Evolutionary conservation across 1,140 invertebrate species (phyloP).

Genomic region (Drosophila lowei): DNA sequence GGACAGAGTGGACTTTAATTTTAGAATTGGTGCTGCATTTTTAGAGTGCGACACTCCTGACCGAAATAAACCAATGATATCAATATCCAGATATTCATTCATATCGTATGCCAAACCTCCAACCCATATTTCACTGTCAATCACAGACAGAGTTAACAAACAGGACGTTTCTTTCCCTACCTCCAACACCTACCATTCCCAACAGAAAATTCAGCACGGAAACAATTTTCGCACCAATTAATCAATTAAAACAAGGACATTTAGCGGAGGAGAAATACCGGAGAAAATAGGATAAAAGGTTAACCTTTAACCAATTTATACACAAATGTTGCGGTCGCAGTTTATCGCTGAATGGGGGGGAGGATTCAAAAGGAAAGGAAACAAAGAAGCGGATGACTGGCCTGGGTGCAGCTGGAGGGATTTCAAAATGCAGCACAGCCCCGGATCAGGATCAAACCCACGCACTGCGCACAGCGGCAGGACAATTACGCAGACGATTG

Average conservation of each 20-base stretch:
- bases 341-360: constrained; percentile 8
- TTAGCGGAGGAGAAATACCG: constrained; percentile 15
- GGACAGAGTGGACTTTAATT: constrained; percentile 15
- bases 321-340: constrained; percentile 63
- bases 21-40: no score
- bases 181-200: no score
- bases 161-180: no score
- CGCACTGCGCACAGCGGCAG: constrained; percentile 47
- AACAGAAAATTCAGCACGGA: constrained; percentile 11
- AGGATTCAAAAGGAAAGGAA: constrained; percentile 7
- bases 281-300: constrained; percentile 29
- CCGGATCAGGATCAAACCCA: constrained; percentile 54
- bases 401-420: constrained; percentile 60
- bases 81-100: no score
- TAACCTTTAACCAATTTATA: constrained; percentile 69
- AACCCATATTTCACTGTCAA: constrained; percentile 42
- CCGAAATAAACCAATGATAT: background rate
- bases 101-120: background rate
- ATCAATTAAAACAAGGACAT: constrained; percentile 70
- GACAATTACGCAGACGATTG: constrained; percentile 81
- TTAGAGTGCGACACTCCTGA: no score
- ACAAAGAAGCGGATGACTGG: constrained; percentile 21
- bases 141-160: constrained; percentile 33
- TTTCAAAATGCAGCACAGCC: constrained; percentile 42
- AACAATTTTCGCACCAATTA: constrained; percentile 66